A percentile compares a stretch with the other conserved stretches of the same genome.
Conservation (phyloP, 2,113 vertebrate genomes). For the Notarius quadriscutis region DNA sequence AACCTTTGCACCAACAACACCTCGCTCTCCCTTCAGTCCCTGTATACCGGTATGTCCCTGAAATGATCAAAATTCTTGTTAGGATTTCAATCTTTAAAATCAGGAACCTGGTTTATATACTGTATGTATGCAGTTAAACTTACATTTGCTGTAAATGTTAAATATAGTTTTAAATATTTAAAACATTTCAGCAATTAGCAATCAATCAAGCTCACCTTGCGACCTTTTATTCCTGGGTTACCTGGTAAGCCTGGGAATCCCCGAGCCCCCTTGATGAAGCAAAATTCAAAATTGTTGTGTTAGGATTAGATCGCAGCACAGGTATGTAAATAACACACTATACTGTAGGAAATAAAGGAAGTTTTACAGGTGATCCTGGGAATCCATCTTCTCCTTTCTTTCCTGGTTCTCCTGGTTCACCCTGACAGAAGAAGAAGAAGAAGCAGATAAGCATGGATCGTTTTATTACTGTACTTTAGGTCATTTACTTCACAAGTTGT, state of each 20-base stretch:
- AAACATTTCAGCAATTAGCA: not conserved
- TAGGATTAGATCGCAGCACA: not conserved
- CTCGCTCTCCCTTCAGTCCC: slow-evolving; percentile 84
- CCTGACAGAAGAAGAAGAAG: slow-evolving; percentile 66
- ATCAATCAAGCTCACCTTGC: slow-evolving; percentile 75
- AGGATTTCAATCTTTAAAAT: too few relatives aligned
- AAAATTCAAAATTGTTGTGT: not conserved
- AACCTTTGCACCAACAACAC: slow-evolving; percentile 88
- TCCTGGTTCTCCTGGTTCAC: slow-evolving; percentile 84
- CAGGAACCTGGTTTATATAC: not conserved
- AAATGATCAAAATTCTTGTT: not conserved
- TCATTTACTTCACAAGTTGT: not conserved
- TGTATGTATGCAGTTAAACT: not conserved
- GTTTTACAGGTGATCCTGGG: slow-evolving; percentile 84
- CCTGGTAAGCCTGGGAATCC: slow-evolving; percentile 96
- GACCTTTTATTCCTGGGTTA: slow-evolving; percentile 88
- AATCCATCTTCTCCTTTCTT: slow-evolving; percentile 84
- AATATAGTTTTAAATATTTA: not conserved
- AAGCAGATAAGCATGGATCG: not conserved
- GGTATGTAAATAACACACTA: not conserved
- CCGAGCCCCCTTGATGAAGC: slow-evolving; percentile 76
- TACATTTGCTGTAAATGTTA: not conserved
- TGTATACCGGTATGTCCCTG: slow-evolving; percentile 82
- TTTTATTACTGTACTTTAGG: not conserved
- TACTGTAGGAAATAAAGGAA: not conserved